These are phyloP conservation scores for Lepidonotus clava DNA, from an alignment of 2,888 invertebrate species.

Conservation along the genomic window DNA sequence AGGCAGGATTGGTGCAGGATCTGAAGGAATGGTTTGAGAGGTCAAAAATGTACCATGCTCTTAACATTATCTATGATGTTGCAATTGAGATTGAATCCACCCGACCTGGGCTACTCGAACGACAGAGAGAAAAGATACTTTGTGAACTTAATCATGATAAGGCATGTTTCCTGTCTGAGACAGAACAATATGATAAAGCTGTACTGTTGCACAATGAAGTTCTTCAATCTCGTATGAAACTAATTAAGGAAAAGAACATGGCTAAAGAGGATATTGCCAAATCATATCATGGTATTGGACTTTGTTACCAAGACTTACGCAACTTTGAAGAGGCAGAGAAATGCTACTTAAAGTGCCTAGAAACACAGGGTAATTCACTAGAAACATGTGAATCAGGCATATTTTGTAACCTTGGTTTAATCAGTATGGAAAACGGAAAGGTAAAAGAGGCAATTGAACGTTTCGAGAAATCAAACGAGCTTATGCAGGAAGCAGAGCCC, in stretches of 20 bases:
- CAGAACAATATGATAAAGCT: not conserved
- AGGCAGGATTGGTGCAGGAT: not conserved
- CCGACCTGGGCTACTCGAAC: not conserved
- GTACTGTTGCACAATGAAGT: not conserved
- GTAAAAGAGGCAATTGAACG: not conserved
- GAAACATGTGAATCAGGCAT: not conserved
- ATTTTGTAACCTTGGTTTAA: constrained; percentile 8
- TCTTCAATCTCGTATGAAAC: not conserved
- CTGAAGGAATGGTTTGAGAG: not conserved
- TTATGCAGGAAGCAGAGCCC: not conserved
- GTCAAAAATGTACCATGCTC: not conserved
- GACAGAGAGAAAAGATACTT: not conserved
- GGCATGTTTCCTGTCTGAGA: constrained; percentile 10
- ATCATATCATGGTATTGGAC: not conserved
- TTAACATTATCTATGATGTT: not conserved
- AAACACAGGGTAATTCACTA: no score
- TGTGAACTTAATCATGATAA: not conserved
- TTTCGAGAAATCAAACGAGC: not conserved
- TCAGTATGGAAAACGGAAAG: not conserved
- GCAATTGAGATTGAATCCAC: not conserved
- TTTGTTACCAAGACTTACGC: constrained; percentile 1
- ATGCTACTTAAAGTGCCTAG: not conserved
- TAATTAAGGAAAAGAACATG: not conserved
- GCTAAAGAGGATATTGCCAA: not conserved
- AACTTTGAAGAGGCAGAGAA: not conserved